Conservation (phyloP, 2,797 vertebrate genomes). For the Acridotheres tristis region DNA sequence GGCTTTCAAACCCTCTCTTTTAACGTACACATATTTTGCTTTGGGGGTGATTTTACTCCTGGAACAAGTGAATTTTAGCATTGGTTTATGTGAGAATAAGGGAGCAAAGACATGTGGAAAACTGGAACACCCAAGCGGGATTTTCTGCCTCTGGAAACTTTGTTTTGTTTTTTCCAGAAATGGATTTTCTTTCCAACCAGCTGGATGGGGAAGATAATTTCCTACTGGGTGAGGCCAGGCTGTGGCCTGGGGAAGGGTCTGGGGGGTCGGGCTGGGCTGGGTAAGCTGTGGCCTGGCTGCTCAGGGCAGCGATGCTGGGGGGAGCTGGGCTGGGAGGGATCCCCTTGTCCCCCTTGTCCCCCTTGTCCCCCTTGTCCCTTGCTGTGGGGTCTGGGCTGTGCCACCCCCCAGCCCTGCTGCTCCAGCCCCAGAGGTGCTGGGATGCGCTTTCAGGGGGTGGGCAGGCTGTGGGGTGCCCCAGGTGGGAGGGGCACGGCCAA, state of each 20-base stretch:
- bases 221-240: background rate
- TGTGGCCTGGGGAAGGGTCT: background rate
- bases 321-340: accelerated
- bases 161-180: background rate
- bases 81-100: accelerated
- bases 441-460: background rate
- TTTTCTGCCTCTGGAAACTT: background rate
- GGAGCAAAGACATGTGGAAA: background rate
- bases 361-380: no score
- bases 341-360: no score
- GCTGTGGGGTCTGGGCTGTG: accelerated
- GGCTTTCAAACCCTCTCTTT: background rate
- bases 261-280: accelerated
- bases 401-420: background rate
- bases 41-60: background rate
- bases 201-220: background rate
- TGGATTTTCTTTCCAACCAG: background rate
- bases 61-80: background rate
- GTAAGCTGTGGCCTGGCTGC: background rate
- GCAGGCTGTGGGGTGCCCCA: background rate
- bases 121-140: background rate
- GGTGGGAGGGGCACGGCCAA: background rate
- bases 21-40: accelerated
- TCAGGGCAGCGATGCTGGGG: background rate
- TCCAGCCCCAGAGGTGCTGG: background rate